Evolutionary conservation across 1,140 invertebrate genomes (phyloP).

Genomic region (Aphelinus certus): DNA sequence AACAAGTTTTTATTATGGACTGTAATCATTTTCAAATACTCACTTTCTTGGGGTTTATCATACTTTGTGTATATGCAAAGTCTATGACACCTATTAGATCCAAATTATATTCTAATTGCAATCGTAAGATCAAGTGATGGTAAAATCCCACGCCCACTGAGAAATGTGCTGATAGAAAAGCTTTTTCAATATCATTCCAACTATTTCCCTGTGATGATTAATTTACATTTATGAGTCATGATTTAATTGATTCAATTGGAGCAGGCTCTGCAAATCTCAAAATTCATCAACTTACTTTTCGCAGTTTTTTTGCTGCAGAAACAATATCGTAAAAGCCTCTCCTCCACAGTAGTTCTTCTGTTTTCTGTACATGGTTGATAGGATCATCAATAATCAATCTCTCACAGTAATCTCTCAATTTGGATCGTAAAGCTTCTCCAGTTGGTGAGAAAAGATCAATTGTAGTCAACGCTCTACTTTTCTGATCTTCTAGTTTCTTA

Average conservation of each 20-base stretch:
- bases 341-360: constrained; percentile 90
- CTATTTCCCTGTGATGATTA: constrained; percentile 63
- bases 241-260: too few species aligned
- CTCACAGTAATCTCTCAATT: constrained; percentile 81
- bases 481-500: constrained; percentile 64
- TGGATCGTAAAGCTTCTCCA: constrained; percentile 66
- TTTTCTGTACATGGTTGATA: constrained; percentile 81
- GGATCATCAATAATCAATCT: constrained; percentile 82
- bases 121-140: constrained; percentile 80
- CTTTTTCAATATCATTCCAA: constrained; percentile 70
- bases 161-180: constrained; percentile 71
- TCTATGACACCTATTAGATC: constrained; percentile 75
- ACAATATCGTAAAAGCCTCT: constrained; percentile 93
- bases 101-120: constrained; percentile 82
- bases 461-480: constrained; percentile 57
- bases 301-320: constrained; percentile 81
- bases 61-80: constrained; percentile 65
- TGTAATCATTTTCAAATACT: too few species aligned
- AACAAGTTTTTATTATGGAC: too few species aligned
- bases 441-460: constrained; percentile 64
- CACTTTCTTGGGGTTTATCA: too few species aligned
- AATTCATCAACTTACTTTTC: constrained; percentile 67
- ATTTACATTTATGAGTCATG: too few species aligned
- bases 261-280: too few species aligned
- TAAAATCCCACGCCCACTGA: constrained; percentile 79